phyloP scores from a whole-genome alignment of 2,113 vertebrate species.

The Chinchilla lanigera region DNA sequence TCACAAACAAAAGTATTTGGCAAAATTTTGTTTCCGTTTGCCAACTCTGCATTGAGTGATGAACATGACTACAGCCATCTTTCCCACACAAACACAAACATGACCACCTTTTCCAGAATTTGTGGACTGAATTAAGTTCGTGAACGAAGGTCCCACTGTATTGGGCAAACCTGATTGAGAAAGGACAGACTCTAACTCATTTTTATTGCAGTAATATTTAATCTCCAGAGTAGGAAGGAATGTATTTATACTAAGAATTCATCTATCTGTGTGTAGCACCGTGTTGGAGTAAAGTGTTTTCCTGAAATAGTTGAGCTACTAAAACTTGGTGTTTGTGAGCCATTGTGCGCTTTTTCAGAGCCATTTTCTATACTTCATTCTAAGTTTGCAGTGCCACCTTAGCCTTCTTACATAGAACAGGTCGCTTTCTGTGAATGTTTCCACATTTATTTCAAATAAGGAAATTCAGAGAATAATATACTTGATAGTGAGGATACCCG shows the following conservation, averaged over 20 bases:
- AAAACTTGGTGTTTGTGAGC: not conserved
- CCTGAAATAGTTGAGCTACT: not conserved
- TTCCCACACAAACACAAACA: not conserved
- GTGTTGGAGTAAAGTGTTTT: not conserved
- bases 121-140: not conserved
- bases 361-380: not conserved
- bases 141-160: not conserved
- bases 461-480: not conserved
- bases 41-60: not conserved
- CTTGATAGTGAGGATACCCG: not conserved
- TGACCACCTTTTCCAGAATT: not conserved
- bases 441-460: not conserved
- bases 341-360: not conserved
- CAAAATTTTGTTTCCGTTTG: not conserved
- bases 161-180: not conserved
- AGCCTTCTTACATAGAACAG: not conserved
- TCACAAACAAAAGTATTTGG: not conserved
- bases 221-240: not conserved
- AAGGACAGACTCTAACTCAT: not conserved
- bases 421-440: not conserved
- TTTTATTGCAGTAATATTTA: slow-evolving; percentile 10
- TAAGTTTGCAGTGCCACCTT: not conserved
- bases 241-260: not conserved
- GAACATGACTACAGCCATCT: not conserved
- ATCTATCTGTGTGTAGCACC: not conserved